Evolutionary conservation across 2,888 invertebrate genomes (phyloP), one percentile per base, ranked within the genome.

Genomic region (Ectemnius continuus): DNA sequence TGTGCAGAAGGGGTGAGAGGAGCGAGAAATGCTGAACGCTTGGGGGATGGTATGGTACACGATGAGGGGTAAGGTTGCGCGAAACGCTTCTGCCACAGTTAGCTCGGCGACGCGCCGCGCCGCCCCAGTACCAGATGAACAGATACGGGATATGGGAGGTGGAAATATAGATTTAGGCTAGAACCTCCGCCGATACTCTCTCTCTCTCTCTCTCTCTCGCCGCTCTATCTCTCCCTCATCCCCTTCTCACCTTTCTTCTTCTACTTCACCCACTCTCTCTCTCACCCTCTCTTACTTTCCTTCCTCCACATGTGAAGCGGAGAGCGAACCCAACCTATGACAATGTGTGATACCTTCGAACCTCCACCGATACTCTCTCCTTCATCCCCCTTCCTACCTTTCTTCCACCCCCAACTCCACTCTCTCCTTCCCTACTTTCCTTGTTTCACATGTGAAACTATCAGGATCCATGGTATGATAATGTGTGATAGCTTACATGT

Each of bases 101-200:
- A 81, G 71, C 75, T 78, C 76, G 79, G 76, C 85, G 36, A 6
- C 36, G 11, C 23, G 23, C 23, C 47, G 47, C 47, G 52, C n/a
- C 52, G 16, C 52, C 52, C 52, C 16, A 87, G 85, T 80, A 86
- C 83, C 87, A 88, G 88, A 89, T 89, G 88, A 89, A 87, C 88
- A 88, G 88, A 89, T 88, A 89, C 85, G 84, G 86, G 82, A 87
- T 86, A 86, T 84, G 84, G 84, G 76, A 78, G 80, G 79, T 84
- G 82, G 88, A 88, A 88, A 88, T 89, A 89, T 89, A 89, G 89
- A 88, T 89, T 89, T 88, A 88, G 88, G 88, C 88, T 84, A 83
- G 85, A 84, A 78, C 84, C 69, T 81, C 78, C 84, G 65, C 80
- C 81, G 62, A 81, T 79, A 64, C 68, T 73, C 65, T 68, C 58